Evolutionary conservation across 2,888 invertebrate species (phyloP), one percentile per base, ranked within the genome.

Genomic region (Andrena haemorrhoa): DNA sequence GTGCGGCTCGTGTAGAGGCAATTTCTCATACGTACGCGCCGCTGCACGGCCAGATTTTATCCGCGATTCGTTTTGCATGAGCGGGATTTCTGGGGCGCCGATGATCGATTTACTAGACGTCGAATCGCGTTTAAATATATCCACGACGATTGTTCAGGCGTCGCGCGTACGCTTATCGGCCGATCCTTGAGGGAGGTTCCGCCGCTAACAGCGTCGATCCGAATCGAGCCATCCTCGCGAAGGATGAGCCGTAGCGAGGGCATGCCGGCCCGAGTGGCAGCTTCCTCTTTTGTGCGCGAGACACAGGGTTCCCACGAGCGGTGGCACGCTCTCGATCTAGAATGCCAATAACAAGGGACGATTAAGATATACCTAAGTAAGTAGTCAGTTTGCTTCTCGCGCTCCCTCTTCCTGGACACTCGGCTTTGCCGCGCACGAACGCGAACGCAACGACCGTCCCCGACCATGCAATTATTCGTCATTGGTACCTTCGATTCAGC

Each of bases 271-370:
- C 3, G 35, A 16, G 58, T 16, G n/a, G 2, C 35, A 2, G 1
- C 49, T 26, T 81, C 73, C 56, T 80, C 61, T 66, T 53, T 20
- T 20, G 58, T n/a, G n/a, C 26, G 58, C 58, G 33, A 56, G 65
- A 63, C 23, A 26, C 66, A 29, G 74, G 75, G 75, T 88, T 88
- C 88, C 83, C 88, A 88, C 87, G 88, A 79, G 41, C 58, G 23
- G 65, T 20, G 73, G 75, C 75, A 82, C 81, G 72, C 83, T 81
- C 82, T 81, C 82, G 86, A 66, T 85, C 87, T 86, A 84, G 87
- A 88, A 88, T 88, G 80, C 72, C 87, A 84, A 84, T 76, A 86
- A 85, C 82, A 75, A 84, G 77, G 76, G 86, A 85, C 78, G 81
- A 87, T 87, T 87, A 84, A 84, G 87, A 86, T 79, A 82, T 51